phyloP scores from a whole-genome alignment of 2,888 invertebrate species.

The Ariolimax columbianus region DNA sequence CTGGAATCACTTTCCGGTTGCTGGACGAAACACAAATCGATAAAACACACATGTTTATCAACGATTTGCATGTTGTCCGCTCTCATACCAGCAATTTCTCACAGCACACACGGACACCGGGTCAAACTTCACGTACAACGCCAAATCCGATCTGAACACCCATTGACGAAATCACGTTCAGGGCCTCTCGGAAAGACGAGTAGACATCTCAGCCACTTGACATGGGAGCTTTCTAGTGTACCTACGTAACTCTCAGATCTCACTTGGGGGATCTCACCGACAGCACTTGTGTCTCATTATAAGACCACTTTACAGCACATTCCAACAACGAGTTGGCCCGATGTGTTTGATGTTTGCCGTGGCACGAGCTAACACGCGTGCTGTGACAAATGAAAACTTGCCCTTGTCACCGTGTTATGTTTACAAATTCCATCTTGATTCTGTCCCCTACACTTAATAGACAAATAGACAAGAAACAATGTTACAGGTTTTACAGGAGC shows the following conservation, averaged over 20 bases:
- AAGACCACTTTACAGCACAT: neutral
- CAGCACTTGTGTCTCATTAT: neutral
- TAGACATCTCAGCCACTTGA: neutral
- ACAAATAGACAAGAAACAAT: neutral
- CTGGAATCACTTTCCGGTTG: neutral
- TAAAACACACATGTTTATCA: neutral
- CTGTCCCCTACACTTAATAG: neutral
- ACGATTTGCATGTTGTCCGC: constrained; percentile 10
- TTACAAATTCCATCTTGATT: neutral
- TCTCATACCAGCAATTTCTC: neutral
- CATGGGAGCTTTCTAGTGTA: neutral
- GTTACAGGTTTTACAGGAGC: neutral
- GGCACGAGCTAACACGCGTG: neutral
- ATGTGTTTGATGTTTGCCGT: neutral
- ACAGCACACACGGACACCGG: neutral
- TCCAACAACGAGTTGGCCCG: neutral
- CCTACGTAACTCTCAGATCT: constrained; percentile 19
- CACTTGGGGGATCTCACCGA: neutral
- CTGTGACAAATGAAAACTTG: constrained; percentile 21
- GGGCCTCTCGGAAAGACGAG: constrained; percentile 16
- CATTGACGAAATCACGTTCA: constrained; percentile 29
- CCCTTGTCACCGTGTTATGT: constrained; percentile 13
- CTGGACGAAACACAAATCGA: constrained; percentile 3
- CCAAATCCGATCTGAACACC: neutral
- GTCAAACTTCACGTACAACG: neutral